Percentiles rank a stretch among this genome's conserved stretches.
phyloP scores from a whole-genome alignment of 2,888 invertebrate species.

The Eupithecia tripunctaria region DNA sequence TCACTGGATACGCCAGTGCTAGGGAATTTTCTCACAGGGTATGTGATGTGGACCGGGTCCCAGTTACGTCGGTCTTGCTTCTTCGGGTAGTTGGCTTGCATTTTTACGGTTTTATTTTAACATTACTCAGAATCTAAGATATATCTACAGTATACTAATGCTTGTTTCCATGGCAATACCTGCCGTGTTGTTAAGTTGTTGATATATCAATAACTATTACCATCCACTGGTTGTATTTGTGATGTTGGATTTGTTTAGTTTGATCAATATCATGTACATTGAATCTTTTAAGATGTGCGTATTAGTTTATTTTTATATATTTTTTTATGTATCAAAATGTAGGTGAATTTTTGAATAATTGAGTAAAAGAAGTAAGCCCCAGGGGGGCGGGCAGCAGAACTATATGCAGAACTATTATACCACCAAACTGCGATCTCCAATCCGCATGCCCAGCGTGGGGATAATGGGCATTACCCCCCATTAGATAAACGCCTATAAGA shows the following conservation, averaged over 20 bases:
- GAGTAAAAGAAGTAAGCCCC: no score
- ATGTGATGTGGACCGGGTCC: slow-evolving; percentile 67
- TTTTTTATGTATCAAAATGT: no score
- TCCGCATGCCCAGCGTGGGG: no score
- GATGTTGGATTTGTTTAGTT: neutral
- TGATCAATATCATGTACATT: neutral
- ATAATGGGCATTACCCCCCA: no score
- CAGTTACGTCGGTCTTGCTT: slow-evolving; percentile 57
- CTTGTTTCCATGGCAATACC: neutral
- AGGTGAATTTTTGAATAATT: no score
- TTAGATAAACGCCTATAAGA: no score
- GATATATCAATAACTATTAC: neutral
- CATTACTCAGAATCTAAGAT: neutral
- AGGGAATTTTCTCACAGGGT: slow-evolving; percentile 66
- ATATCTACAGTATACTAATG: neutral
- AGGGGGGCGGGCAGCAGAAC: no score
- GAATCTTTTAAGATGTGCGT: neutral
- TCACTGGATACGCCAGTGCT: slow-evolving; percentile 64
- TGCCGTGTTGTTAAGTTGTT: neutral
- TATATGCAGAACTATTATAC: no score
- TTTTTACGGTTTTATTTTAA: slow-evolving; percentile 33
- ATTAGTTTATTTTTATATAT: neutral
- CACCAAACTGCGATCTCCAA: no score
- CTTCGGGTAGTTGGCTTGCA: slow-evolving; percentile 69
- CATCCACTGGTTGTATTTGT: neutral